phyloP scores from a whole-genome alignment of 2,113 vertebrate species.

The Emberiza fucata region DNA sequence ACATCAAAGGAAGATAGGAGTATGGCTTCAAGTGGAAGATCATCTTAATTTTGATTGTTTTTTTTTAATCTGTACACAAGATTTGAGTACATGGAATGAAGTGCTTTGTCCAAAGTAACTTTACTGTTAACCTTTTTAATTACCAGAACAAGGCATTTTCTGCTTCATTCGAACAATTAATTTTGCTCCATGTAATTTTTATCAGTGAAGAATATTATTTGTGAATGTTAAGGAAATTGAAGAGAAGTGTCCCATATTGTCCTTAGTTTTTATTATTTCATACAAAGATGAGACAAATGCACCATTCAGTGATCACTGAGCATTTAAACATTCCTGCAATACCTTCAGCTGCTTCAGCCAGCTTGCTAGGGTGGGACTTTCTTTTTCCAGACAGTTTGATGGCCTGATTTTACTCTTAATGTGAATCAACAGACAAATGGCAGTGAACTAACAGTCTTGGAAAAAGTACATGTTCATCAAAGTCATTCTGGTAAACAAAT shows the following conservation, averaged over 20 bases:
- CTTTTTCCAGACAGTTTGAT: neutral
- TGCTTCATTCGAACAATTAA: neutral
- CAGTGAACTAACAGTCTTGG: neutral
- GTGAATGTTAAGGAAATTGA: neutral
- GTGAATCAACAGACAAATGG: constrained; percentile 14
- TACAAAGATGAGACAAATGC: neutral
- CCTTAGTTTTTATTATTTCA: neutral
- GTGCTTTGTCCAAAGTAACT: neutral
- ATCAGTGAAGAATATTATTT: neutral
- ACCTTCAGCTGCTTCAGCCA: neutral
- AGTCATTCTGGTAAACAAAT: constrained; percentile 25
- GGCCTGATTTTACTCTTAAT: constrained; percentile 34
- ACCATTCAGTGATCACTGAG: neutral
- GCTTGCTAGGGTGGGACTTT: neutral
- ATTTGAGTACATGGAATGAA: neutral
- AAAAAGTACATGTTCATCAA: constrained; percentile 36
- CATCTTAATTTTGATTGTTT: neutral
- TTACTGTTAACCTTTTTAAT: neutral
- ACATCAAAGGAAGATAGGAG: neutral
- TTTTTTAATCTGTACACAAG: neutral
- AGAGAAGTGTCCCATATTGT: neutral
- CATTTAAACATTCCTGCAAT: neutral
- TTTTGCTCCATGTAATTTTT: neutral
- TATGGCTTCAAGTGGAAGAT: neutral
- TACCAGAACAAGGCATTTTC: neutral